Percentiles rank a stretch among this genome's conserved stretches.
phyloP scores from a whole-genome alignment of 2,888 invertebrate species.

The Perizoma flavofasciatum region DNA sequence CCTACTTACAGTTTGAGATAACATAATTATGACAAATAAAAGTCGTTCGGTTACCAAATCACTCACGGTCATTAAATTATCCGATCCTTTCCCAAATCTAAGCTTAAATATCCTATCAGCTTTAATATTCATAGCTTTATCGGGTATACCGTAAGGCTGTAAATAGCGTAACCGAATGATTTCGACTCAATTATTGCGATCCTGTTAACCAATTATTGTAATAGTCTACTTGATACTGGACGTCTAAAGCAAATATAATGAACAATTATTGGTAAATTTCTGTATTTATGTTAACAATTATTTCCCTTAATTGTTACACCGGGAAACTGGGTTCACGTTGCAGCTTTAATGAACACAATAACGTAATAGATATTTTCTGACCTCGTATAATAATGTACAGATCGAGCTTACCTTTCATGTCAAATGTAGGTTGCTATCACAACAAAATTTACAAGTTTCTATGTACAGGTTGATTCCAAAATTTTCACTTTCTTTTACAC shows the following conservation, averaged over 20 bases:
- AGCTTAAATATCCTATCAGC: slow-evolving; percentile 33
- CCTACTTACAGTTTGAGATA: too few species aligned
- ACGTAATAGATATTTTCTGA: slow-evolving; percentile 81
- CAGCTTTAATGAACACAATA: slow-evolving; percentile 76
- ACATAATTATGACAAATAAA: background rate
- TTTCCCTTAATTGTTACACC: slow-evolving; percentile 75
- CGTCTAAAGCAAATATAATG: slow-evolving; percentile 68
- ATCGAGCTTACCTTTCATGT: slow-evolving; percentile 54
- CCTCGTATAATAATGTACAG: slow-evolving; percentile 62
- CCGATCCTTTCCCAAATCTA: slow-evolving; percentile 28
- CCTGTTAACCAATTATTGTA: slow-evolving; percentile 72
- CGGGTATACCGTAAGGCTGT: slow-evolving; percentile 29
- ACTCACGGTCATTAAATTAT: slow-evolving; percentile 27
- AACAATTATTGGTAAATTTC: slow-evolving; percentile 66
- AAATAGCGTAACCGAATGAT: slow-evolving; percentile 44
- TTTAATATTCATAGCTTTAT: slow-evolving; percentile 34
- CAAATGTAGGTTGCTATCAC: slow-evolving; percentile 26
- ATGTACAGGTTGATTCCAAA: too few species aligned
- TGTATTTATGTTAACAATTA: slow-evolving; percentile 77
- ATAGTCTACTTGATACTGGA: slow-evolving; percentile 69
- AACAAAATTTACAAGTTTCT: too few species aligned
- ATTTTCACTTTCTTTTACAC: too few species aligned
- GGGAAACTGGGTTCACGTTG: slow-evolving; percentile 61
- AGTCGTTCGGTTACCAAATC: slow-evolving; percentile 11
- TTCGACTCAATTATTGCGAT: slow-evolving; percentile 59